Base-by-base conservation (phyloP, 1,140 invertebrate species). In the Ditylenchus dipsaci region DNA sequence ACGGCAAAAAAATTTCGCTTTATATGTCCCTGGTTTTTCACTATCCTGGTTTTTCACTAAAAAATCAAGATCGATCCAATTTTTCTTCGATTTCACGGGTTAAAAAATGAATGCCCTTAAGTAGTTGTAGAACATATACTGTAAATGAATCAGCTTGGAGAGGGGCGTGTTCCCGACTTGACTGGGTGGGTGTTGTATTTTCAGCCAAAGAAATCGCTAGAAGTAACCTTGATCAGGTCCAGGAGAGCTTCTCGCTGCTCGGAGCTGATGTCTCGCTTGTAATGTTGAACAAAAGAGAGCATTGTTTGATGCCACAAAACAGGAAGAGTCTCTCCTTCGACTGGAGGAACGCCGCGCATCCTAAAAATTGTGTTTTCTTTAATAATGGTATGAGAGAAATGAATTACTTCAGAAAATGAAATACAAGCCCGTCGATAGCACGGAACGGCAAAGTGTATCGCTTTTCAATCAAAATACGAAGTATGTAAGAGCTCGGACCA, bases 231-330 rank as follows among this genome's bases (percentile, higher is more conserved):
- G 13, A 82, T 45, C 17, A 83, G 66, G 13, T 82, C 77, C 13
- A 76, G 19, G 30, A 81, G 65, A 0, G 71, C 64, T 21, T 79
- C 49, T 15, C 69, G 69, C 63, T 81, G 79, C 26, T 81, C 77
- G 17, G 53, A 63, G 59, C 56, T 81, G 19, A 81, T 56, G 30
- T 82, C 79, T 42, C 49, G 72, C 30, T 76, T 97, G 83, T 98
- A 98, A 68, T 91, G 87, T 85, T 97, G 92, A 1, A 90, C 89
- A 87, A 98, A 97, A 1, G 91, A 91, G 47, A 98, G 85, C 19
- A 98, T 86, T 60, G 91, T 88, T 83, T 98, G 94, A 85, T 98
- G 94, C 95, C 95, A 98, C 59, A 97, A 83, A 15, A 97, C 93
- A 17, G 95, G 95, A 67, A 98, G 84, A 71, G 89, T 62, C 1